phyloP scores from a whole-genome alignment of 2,113 vertebrate species.

The Phrynosoma platyrhinos region DNA sequence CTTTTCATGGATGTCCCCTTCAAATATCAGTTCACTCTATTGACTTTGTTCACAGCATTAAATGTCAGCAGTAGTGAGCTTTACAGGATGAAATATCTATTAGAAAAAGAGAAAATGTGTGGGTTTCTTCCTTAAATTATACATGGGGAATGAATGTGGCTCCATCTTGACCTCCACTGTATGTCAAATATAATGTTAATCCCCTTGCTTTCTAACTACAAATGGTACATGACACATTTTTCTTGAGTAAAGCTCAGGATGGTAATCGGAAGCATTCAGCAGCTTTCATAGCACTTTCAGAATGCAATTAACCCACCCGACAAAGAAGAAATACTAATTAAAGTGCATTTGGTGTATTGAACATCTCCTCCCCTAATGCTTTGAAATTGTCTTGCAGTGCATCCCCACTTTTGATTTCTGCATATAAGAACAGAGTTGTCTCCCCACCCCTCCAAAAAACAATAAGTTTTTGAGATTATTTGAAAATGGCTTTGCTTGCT shows the following conservation, averaged over 20 bases:
- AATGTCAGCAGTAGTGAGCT: constrained; percentile 14
- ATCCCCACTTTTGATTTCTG: constrained; percentile 48
- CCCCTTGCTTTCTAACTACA: background rate
- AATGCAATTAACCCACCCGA: background rate
- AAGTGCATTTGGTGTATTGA: background rate
- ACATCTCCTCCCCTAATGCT: background rate
- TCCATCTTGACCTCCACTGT: background rate
- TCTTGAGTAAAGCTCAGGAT: background rate
- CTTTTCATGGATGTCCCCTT: background rate
- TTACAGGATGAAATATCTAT: background rate
- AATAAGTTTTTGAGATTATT: constrained; percentile 9
- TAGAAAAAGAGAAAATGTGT: background rate
- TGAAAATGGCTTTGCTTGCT: constrained; percentile 40
- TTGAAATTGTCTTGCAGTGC: background rate
- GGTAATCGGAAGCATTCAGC: background rate
- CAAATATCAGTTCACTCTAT: background rate
- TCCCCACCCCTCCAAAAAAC: constrained; percentile 24
- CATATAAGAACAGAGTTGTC: constrained; percentile 21
- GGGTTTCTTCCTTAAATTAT: constrained; percentile 7
- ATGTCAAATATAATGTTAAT: background rate
- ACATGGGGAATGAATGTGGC: background rate
- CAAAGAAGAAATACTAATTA: constrained; percentile 7
- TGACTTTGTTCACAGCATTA: background rate
- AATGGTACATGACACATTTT: background rate
- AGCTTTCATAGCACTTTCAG: constrained; percentile 3